Evolutionary conservation across 1,140 invertebrate species (phyloP).

Genomic region (Drosophila baimaii): DNA sequence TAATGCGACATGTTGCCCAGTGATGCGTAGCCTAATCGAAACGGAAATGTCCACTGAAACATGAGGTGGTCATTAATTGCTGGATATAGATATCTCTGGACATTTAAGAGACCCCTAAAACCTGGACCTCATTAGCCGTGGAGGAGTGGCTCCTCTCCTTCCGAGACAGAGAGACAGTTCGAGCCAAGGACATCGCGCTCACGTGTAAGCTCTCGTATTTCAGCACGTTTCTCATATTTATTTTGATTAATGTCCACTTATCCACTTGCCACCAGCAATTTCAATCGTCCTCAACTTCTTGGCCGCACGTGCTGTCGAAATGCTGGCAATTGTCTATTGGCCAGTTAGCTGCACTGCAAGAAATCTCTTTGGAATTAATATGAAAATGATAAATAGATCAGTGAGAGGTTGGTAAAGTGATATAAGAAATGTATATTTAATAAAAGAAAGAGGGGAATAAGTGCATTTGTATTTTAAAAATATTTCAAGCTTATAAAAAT

Average conservation of each 20-base stretch:
- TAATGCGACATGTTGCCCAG: constrained; percentile 43
- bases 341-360: constrained; percentile 54
- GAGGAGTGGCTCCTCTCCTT: background rate
- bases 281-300: constrained; percentile 70
- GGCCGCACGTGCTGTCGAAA: constrained; percentile 38
- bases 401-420: too few species aligned
- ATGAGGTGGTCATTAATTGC: constrained; percentile 29
- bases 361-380: background rate
- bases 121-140: constrained; percentile 24
- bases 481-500: too few species aligned
- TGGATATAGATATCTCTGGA: background rate
- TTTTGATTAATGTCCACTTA: constrained; percentile 82
- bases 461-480: too few species aligned
- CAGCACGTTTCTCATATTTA: constrained; percentile 81
- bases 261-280: constrained; percentile 80
- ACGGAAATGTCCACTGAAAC: constrained; percentile 1
- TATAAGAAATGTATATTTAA: too few species aligned
- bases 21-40: constrained; percentile 25
- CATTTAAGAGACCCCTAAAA: background rate
- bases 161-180: background rate
- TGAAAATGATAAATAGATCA: background rate
- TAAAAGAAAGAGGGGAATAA: too few species aligned
- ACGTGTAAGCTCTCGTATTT: constrained; percentile 64
- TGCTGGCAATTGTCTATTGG: constrained; percentile 65
- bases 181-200: constrained; percentile 12